A percentile compares a stretch with the other conserved stretches of the same genome.
These are phyloP conservation scores for Zonitis immaculata DNA, from an alignment of 2,888 invertebrate species.

Conservation along the genomic window DNA sequence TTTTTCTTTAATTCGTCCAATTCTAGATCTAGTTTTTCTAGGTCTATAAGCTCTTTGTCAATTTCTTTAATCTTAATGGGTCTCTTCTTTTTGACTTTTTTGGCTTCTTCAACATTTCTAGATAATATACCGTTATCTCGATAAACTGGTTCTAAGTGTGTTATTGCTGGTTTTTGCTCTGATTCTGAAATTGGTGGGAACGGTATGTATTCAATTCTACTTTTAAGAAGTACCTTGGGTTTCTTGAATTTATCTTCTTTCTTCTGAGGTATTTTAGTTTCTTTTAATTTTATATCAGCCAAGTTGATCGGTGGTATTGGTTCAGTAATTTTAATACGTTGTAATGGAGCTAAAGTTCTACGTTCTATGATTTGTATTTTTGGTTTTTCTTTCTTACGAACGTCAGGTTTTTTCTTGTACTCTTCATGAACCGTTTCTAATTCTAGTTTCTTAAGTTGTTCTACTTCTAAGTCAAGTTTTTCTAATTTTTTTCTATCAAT, in stretches of 20 bases:
- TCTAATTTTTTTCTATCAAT: slow-evolving; percentile 43
- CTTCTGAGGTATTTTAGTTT: slow-evolving; percentile 33
- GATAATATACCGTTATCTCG: slow-evolving; percentile 48
- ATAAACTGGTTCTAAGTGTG: slow-evolving; percentile 36
- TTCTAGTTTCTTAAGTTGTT: slow-evolving; percentile 41
- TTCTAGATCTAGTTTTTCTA: slow-evolving; percentile 49
- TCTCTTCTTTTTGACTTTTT: slow-evolving; percentile 37
- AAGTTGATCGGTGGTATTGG: slow-evolving; percentile 56
- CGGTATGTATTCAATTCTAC: slow-evolving; percentile 57
- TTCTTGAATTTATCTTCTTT: slow-evolving; percentile 45
- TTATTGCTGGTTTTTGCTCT: slow-evolving; percentile 37
- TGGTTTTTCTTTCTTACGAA: slow-evolving; percentile 31
- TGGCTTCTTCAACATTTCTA: slow-evolving; percentile 50
- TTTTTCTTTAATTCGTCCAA: slow-evolving; percentile 44
- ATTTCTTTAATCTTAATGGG: slow-evolving; percentile 45
- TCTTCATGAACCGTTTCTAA: slow-evolving; percentile 40
- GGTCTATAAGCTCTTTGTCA: slow-evolving; percentile 41
- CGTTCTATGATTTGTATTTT: slow-evolving; percentile 17
- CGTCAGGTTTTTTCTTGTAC: slow-evolving; percentile 30
- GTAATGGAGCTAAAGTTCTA: slow-evolving; percentile 10
- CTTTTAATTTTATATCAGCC: slow-evolving; percentile 60
- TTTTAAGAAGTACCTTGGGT: slow-evolving; percentile 65
- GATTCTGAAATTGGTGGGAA: slow-evolving; percentile 43
- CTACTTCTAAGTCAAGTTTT: slow-evolving; percentile 45
- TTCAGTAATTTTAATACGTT: slow-evolving; percentile 52